Base-by-base conservation (phyloP, 1,140 invertebrate species). In the Acromyrmex charruanus region DNA sequence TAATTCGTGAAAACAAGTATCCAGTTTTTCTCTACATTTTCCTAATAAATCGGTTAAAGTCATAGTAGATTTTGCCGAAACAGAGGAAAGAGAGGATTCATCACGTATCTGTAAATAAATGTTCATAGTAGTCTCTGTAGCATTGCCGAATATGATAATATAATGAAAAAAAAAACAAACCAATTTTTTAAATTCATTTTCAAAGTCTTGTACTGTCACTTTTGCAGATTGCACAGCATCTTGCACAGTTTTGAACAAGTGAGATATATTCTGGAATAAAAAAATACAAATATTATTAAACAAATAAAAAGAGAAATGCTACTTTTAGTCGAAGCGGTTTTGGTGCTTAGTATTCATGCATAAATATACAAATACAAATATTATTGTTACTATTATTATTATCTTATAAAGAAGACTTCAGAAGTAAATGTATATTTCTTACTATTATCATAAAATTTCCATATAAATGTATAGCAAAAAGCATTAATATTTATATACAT, bases 1-100 rank as follows among this genome's bases (percentile, higher is more conserved):
- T 25, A 94, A 86, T 82, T 94, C 93, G n/a, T 87, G 77, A 25
- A 69, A 93, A 86, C 90, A 95, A 71, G 82, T 77, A 21, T 93
- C 92, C 49, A 94, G 74, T 75, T 88, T 90, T 31, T 91, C 90
- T 82, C 87, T 90, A 77, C 92, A 92, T 72, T 92, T 92, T 86
- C 84, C 86, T 49, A 94, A 88, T 53, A 88, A 89, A 9, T 94
- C 93, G 16, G 92, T 88, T 12, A 91, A 65, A 75, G 86, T 79
- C 51, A 86, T 86, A 21, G 92, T 69, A 63, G 90, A 90, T 77
- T 14, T 85, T 86, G 72, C 53, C n/a, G 89, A 91, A 49, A 69
- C 72, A 49, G 86, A 89, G 5, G 87, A 71, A 44, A 82, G 71
- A 59, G 88, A 80, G 35, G 87, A 81, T 85, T 82, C 89, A 77